A percentile compares a stretch with the other conserved stretches of the same genome.
Evolutionary conservation across 64 coral and sea anemone species (phyloP).

Genomic region (Catalaphyllia jardinei): DNA sequence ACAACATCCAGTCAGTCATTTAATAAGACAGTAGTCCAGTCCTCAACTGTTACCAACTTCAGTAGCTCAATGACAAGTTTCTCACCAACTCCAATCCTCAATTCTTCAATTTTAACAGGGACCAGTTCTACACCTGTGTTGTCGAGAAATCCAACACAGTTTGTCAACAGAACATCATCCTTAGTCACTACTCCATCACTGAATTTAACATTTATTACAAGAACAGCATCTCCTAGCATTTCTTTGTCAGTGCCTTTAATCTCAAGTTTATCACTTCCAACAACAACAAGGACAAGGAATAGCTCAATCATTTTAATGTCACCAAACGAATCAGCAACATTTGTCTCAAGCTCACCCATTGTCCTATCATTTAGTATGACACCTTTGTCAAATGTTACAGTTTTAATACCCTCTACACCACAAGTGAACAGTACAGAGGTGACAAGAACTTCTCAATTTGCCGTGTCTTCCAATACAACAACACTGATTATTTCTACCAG

Average conservation of each 20-base stretch:
- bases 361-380: background rate
- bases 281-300: background rate
- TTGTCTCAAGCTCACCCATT: background rate
- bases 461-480: background rate
- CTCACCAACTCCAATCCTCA: background rate
- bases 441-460: background rate
- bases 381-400: background rate
- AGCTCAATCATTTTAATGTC: background rate
- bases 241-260: background rate
- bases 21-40: background rate
- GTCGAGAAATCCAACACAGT: background rate
- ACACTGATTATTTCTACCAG: background rate
- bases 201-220: slow-evolving; percentile 39
- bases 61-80: background rate
- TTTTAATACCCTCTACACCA: background rate
- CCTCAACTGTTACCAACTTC: background rate
- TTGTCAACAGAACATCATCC: background rate
- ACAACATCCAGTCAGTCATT: background rate
- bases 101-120: background rate
- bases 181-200: background rate
- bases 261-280: background rate
- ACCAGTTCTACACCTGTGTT: background rate
- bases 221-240: background rate
- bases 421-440: background rate
- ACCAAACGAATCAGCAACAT: background rate